Base-by-base conservation (phyloP, 2,113 vertebrate genomes). In the Halichoerus grypus region DNA sequence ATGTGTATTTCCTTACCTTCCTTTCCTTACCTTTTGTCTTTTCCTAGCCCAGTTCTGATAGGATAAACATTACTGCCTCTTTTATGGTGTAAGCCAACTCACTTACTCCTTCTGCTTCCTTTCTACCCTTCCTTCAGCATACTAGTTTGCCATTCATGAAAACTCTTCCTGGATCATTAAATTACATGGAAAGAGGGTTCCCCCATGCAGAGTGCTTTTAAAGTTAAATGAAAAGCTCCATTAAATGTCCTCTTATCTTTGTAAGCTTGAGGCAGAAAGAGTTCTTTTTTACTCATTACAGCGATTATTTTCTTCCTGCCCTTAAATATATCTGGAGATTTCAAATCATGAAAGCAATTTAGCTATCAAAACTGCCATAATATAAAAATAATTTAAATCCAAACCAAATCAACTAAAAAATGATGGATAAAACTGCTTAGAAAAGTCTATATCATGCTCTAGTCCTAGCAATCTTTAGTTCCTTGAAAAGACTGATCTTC, bases 241-340 rank as follows among this genome's bases (percentile, higher is more conserved):
- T 84, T 97, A 97, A 96, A 82, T 96, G 83, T 13, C 53, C 19
- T 97, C 80, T 97, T 97, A 97, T 95, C 91, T 92, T 96, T 91
- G 69, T 87, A 94, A 97, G 94, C 90, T 98, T 0, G 2, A 97
- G 97, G 79, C 93, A 96, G 85, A 94, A 97, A 91, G 57, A 65
- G 13, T 92, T 92, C 65, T 91, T 97, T 95, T 97, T 74, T n/a
- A 88, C 84, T 97, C 92, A 96, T 97, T 97, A 97, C 51, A 91
- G 90, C 65, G 97, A 96, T 97, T 96, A 95, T 95, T 98, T 97
- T 92, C 69, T 94, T 87, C 63, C 88, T 95, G 67, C 65, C 59
- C 49, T 98, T 97, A 97, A 98, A 96, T 94, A 98, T 97, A 97
- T 97, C 92, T 87, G 24, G 79, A 96, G 94, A 97, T 91, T 94